Evolutionary conservation across 2,888 invertebrate species (phyloP).

Genomic region (Panzeria rudis): DNA sequence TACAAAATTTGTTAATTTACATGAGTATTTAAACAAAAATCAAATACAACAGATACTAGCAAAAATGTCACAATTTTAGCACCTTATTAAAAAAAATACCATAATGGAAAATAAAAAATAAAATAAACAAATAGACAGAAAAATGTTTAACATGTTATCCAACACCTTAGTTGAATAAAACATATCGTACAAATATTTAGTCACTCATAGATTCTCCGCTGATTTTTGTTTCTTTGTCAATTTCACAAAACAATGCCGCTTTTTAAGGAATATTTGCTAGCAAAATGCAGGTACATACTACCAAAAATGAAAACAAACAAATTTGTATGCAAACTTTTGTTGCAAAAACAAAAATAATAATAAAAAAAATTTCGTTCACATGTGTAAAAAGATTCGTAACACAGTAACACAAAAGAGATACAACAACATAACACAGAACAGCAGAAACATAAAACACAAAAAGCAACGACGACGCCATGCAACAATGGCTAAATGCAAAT

Average conservation of each 20-base stretch:
- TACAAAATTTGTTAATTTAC: slow-evolving; percentile 28
- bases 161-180: slow-evolving; percentile 44
- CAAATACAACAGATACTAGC: slow-evolving; percentile 3
- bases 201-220: slow-evolving; percentile 40
- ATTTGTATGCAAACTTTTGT: slow-evolving; percentile 34
- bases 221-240: slow-evolving; percentile 18
- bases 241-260: slow-evolving; percentile 54
- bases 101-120: slow-evolving; percentile 48
- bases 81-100: slow-evolving; percentile 58
- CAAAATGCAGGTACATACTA: slow-evolving; percentile 36
- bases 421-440: slow-evolving; percentile 1
- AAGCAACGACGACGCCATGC: slow-evolving; percentile 39
- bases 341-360: slow-evolving; percentile 10
- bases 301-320: slow-evolving; percentile 57
- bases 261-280: slow-evolving; percentile 40
- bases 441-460: slow-evolving; percentile 17
- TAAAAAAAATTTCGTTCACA: slow-evolving; percentile 44
- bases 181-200: slow-evolving; percentile 47
- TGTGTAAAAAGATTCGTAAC: slow-evolving; percentile 56
- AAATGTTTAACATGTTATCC: slow-evolving; percentile 47
- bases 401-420: slow-evolving; percentile 39
- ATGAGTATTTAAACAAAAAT: slow-evolving; percentile 4
- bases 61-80: slow-evolving; percentile 61
- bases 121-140: slow-evolving; percentile 2
- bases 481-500: slow-evolving; percentile 62